Base-by-base conservation (phyloP, 2,888 invertebrate species). In the Caenorhabditis sp. region DNA sequence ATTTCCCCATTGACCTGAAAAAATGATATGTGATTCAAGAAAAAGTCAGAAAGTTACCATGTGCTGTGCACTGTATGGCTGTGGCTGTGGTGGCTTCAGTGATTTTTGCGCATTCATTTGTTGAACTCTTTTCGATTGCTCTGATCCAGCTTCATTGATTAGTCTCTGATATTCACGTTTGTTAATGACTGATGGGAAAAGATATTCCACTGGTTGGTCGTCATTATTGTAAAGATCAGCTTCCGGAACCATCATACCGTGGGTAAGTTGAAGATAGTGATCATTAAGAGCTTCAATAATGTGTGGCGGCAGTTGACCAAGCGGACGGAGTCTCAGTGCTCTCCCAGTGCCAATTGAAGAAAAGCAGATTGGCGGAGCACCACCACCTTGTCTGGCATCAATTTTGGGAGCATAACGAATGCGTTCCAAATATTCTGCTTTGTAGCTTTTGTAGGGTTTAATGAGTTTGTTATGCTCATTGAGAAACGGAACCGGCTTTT, bases 141-240 rank as follows among this genome's bases (percentile, higher is more conserved):
- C 13, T 40, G 13, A 40, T 6, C 56, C 67, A 15, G 51, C 40
- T 51, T 67, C 65, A 5, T 53, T 24, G 6, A 74, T 51, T 26
- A 74, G 32, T 20, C 50, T 24, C 18, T n/a, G 1, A 28, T 60
- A 74, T 26, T 74, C 74, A 26, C 15, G 24, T 18, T 67, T 44
- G 28, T 76, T 35, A 1, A 76, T 22, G 6, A 76, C 35, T 2
- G 76, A 26, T 9, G 67, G 60, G 26, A 65, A 60, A 1, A 26
- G 28, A n/a, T 28, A n/a, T n/a, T 76, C 76, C 11, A 26, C 18
- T n/a, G 67, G 67, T 13, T 53, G 47, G 20, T 61, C 61, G 28
- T 61, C 67, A 44, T 76, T 53, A 32, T 76, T 76, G 32, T 53
- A 76, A 8, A 76, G 44, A 55, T 76, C 76, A 0, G 58, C 76